Conservation (phyloP, 2,888 invertebrate genomes). For the Orthosia gracilis region DNA sequence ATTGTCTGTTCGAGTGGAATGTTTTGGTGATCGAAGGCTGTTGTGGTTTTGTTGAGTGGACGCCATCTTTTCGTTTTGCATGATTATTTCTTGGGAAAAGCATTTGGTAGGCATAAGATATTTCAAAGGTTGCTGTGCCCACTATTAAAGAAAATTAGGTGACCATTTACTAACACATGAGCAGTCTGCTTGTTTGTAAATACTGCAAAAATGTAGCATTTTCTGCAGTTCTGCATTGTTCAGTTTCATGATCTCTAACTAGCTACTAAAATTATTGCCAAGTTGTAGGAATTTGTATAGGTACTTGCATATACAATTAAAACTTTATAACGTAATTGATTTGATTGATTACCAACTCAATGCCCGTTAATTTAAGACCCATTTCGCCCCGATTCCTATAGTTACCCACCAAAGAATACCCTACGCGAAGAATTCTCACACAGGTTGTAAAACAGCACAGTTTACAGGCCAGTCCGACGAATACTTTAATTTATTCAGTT, state of each 20-base stretch:
- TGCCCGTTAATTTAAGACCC: not conserved
- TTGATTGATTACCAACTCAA: not conserved
- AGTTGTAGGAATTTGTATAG: too few relatives aligned
- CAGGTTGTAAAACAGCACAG: slow-evolving; percentile 44
- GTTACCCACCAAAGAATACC: not conserved
- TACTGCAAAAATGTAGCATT: too few relatives aligned
- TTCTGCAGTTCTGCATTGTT: not conserved
- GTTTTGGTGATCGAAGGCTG: slow-evolving; percentile 26
- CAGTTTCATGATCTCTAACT: not conserved
- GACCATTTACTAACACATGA: too few relatives aligned
- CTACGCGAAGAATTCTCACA: slow-evolving; percentile 26
- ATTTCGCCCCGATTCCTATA: not conserved
- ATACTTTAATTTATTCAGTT: slow-evolving; percentile 63
- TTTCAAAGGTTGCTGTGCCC: too few relatives aligned
- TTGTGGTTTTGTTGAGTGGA: slow-evolving; percentile 5
- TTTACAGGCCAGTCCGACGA: slow-evolving; percentile 43
- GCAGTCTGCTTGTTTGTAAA: too few relatives aligned
- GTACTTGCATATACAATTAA: too few relatives aligned
- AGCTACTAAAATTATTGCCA: too few relatives aligned
- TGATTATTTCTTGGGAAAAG: not conserved
- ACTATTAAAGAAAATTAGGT: too few relatives aligned
- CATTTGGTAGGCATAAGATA: not conserved
- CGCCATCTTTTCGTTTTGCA: not conserved
- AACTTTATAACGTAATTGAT: too few relatives aligned
- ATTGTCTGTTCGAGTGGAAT: slow-evolving; percentile 38